Base-by-base conservation (phyloP, 2,113 vertebrate species). In the Elephas maximus region DNA sequence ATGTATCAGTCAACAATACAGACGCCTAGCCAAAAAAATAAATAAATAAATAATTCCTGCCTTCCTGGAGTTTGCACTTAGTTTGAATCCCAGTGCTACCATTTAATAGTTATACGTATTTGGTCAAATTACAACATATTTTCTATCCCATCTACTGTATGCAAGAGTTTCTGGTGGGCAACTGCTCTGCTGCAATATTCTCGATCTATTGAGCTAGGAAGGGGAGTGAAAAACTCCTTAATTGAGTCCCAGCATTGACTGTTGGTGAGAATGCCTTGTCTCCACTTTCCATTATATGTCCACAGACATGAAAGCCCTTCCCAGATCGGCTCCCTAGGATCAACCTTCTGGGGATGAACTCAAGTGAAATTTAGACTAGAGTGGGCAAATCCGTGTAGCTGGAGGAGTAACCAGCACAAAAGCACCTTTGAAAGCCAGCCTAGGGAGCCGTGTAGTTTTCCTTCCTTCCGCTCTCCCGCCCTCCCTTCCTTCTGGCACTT, bases 361-460 rank as follows among this genome's bases (percentile, higher is more conserved):
- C 28, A 45, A 11, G 15, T 53, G 28, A 53, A 60, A 87, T 62
- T 87, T 63, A 51, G 74, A 91, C n/a, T n/a, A 21, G 41, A 51
- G 33, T 33, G 18, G 73, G 57, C 28, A 45, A 51, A 86, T 5
- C 41, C 10, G 0, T 1, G 63, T 45, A 44, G 53, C 81, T 24
- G n/a, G 44, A n/a, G 44, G 30, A 85, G 15, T 1, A 41, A 28
- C 23, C 5, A 5, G 1, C 8, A 37, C 1, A 62, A 78, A n/a
- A 83, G 41, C 79, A 79, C 73, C 67, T 96, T 92, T 94, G 60
- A 73, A 98, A 91, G 88, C 73, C 67, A 86, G 79, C 51, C 30
- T 18, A 30, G 28, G 30, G 44, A 86, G n/a, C 26, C 6, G 4
- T 7, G 21, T 71, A 63, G 44, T 7, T 92, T 92, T 88, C 48